Base-by-base conservation (phyloP, 2,113 vertebrate genomes). In the Sitta europaea region DNA sequence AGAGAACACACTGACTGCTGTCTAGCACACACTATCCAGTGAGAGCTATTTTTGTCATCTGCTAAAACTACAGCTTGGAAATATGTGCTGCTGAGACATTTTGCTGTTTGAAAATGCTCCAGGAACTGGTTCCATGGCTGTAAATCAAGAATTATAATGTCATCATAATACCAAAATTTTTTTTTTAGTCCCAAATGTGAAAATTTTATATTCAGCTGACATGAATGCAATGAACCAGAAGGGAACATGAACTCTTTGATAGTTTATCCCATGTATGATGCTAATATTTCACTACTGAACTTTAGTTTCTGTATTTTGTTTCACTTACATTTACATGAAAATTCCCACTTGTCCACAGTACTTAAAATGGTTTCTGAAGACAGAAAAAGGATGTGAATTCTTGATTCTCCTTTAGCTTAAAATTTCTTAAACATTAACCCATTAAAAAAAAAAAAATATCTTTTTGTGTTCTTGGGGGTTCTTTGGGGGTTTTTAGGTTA, bases 81-180 rank as follows among this genome's bases (percentile, higher is more conserved):
- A 89, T 78, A 91, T 6, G 22, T 61, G 54, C 35, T 68, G 17
- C 14, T 68, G 74, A 93, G 73, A 94, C 13, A 75, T 90, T 94
- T 79, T 82, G 21, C 66, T 79, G 35, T 76, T 93, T 94, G 82
- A 94, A 92, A 86, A 80, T 54, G 23, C 42, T 94, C 63, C 90
- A 94, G 42, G 5, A 94, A 67, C 45, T 88, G 29, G 28, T 71
- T 90, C 40, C 14, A 29, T 86, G 92, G 51, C 85, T 90, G 58
- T 80, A 94, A 92, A 90, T 80, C 59, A 90, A 73, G 62, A 58
- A 82, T 86, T 87, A 78, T 65, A 89, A 90, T 82, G 38, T 35
- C 55, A 91, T 72, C 33, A 24, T 79, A 65, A 71, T 58, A 73
- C 12, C 4, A 11, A 82, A 87, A 59, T 61, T 18, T 61, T 89